Conservation (phyloP, 2,797 vertebrate species). For the Anolis apletophallus region DNA sequence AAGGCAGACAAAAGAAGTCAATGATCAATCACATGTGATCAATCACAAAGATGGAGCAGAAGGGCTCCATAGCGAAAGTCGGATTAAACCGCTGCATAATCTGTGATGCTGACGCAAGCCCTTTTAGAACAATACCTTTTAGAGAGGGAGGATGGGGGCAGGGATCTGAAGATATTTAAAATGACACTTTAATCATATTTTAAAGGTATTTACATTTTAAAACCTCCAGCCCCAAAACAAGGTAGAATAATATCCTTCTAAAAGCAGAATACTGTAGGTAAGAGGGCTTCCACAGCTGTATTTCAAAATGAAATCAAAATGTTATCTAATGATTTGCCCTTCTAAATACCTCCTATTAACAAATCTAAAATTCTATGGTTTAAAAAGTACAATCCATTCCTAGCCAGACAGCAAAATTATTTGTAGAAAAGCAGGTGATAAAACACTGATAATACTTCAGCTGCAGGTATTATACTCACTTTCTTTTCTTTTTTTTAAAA, state of each 20-base stretch:
- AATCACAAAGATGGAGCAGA: too few relatives aligned
- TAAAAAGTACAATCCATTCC: neutral
- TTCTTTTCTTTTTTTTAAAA: too few relatives aligned
- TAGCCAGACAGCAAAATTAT: slow-evolving; percentile 16
- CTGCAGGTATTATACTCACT: slow-evolving; percentile 28
- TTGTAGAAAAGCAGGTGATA: slow-evolving; percentile 20
- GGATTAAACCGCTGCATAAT: too few relatives aligned
- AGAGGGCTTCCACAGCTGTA: neutral
- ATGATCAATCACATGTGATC: too few relatives aligned
- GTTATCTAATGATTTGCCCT: neutral
- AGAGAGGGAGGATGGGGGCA: too few relatives aligned
- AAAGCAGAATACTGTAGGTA: neutral
- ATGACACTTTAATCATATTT: neutral
- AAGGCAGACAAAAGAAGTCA: too few relatives aligned
- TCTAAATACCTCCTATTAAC: neutral
- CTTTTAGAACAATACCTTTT: too few relatives aligned
- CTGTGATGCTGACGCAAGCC: too few relatives aligned
- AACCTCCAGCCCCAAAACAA: neutral
- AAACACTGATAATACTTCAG: slow-evolving; percentile 11
- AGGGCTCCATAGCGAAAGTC: too few relatives aligned
- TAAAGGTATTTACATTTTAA: neutral
- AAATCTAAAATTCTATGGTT: neutral
- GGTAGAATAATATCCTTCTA: neutral
- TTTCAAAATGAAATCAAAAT: neutral
- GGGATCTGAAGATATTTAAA: neutral